Conservation (phyloP, 2,113 vertebrate species). For the Willisornis vidua region DNA sequence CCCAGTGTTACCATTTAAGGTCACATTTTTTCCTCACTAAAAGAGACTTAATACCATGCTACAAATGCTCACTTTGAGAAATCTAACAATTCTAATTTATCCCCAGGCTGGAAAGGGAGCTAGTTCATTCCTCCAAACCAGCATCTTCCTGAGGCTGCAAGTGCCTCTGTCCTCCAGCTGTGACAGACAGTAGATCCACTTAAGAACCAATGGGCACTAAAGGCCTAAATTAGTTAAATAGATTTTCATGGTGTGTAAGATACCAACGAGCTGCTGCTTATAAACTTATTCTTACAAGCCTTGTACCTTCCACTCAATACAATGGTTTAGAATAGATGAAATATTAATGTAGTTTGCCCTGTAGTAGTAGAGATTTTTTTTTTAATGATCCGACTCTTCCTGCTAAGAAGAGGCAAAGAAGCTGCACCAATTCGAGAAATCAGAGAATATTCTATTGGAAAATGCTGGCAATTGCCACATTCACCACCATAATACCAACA, state of each 20-base stretch:
- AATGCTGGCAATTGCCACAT: not conserved
- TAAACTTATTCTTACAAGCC: slow-evolving; percentile 43
- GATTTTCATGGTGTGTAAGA: slow-evolving; percentile 12
- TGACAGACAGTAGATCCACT: not conserved
- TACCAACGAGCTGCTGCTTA: not conserved
- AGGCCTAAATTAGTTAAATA: not conserved
- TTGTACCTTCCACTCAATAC: not conserved
- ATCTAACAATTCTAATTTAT: not conserved
- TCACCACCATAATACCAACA: not conserved
- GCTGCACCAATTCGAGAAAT: not conserved
- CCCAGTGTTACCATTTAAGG: not conserved
- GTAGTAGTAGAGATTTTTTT: not conserved
- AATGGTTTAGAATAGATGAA: not conserved
- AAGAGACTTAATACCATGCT: not conserved
- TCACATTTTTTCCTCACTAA: not conserved
- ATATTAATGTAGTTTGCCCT: not conserved
- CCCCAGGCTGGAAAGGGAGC: not conserved
- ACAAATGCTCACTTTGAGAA: not conserved
- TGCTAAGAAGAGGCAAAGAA: not conserved
- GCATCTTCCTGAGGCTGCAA: not conserved
- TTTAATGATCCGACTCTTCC: not conserved
- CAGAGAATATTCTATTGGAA: not conserved
- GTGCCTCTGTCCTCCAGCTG: not conserved
- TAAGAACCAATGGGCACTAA: not conserved
- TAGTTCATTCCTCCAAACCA: not conserved